phyloP scores from a whole-genome alignment of 2,113 vertebrate species.

The Sitta europaea region DNA sequence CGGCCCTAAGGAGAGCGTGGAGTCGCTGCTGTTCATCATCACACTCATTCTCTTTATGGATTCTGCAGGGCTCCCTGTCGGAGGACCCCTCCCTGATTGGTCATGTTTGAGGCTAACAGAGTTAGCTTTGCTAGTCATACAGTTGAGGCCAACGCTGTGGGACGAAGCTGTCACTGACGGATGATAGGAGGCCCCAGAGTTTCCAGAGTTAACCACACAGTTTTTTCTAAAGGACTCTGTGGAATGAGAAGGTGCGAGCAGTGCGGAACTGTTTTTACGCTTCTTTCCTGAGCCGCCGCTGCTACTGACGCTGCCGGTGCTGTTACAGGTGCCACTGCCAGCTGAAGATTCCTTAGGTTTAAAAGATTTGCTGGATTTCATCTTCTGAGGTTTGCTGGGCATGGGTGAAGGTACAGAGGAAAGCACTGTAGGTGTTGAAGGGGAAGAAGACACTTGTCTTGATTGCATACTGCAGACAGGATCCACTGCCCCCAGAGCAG shows the following conservation, averaged over 20 bases:
- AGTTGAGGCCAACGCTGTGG: slow-evolving; percentile 85
- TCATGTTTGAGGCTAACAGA: slow-evolving; percentile 87
- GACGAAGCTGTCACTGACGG: slow-evolving; percentile 77
- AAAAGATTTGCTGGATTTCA: slow-evolving; percentile 87
- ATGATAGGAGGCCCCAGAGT: slow-evolving; percentile 86
- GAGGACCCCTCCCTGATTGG: slow-evolving; percentile 83
- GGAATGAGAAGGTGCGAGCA: slow-evolving; percentile 81
- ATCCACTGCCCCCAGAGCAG: slow-evolving; percentile 81
- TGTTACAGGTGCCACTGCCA: slow-evolving; percentile 78
- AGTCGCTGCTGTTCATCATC: slow-evolving; percentile 96
- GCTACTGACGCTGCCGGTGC: slow-evolving; percentile 76
- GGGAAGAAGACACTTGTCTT: slow-evolving; percentile 93
- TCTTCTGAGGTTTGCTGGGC: slow-evolving; percentile 90
- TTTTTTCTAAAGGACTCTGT: slow-evolving; percentile 92
- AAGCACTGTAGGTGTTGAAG: slow-evolving; percentile 93
- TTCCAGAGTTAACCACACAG: slow-evolving; percentile 84
- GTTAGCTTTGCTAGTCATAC: slow-evolving; percentile 83
- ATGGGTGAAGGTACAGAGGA: slow-evolving; percentile 86
- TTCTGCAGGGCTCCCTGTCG: slow-evolving; percentile 86
- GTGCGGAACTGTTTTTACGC: slow-evolving; percentile 88
- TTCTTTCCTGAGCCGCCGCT: slow-evolving; percentile 90
- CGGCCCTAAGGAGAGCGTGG: slow-evolving; percentile 93
- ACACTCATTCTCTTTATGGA: slow-evolving; percentile 98
- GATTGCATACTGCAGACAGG: slow-evolving; percentile 88
- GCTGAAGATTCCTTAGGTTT: slow-evolving; percentile 84